Evolutionary conservation across 2,888 invertebrate species (phyloP).

Genomic region (Stramonita haemastoma): DNA sequence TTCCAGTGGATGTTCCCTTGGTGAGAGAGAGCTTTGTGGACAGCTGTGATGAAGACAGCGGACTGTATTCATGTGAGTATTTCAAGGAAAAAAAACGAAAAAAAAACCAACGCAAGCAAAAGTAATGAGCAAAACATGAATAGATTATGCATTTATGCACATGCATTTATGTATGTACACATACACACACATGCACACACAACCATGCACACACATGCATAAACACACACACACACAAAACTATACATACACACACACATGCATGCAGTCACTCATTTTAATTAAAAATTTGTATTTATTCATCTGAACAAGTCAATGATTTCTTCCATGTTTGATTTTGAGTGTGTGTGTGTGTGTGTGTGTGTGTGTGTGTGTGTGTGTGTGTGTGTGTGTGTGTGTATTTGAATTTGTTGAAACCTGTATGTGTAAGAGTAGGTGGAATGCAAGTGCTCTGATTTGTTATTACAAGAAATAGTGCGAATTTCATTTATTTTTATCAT

Average conservation of each 20-base stretch:
- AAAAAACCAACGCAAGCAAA: no score
- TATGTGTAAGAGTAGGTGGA: no score
- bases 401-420: no score
- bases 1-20: slow-evolving; percentile 76
- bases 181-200: background rate
- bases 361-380: no score
- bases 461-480: no score
- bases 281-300: no score
- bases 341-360: no score
- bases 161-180: background rate
- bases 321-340: background rate
- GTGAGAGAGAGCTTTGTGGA: slow-evolving; percentile 58
- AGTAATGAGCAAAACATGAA: background rate
- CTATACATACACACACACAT: background rate
- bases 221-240: background rate
- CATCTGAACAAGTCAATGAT: no score
- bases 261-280: background rate
- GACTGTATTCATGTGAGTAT: slow-evolving; percentile 67
- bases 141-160: background rate
- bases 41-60: slow-evolving; percentile 70
- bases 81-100: background rate
- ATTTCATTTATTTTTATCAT: no score
- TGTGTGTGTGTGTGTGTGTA: no score
- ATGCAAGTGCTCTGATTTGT: no score
- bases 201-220: background rate